Base-by-base conservation (phyloP, 2,797 vertebrate genomes). In the Limnodromus scolopaceus region DNA sequence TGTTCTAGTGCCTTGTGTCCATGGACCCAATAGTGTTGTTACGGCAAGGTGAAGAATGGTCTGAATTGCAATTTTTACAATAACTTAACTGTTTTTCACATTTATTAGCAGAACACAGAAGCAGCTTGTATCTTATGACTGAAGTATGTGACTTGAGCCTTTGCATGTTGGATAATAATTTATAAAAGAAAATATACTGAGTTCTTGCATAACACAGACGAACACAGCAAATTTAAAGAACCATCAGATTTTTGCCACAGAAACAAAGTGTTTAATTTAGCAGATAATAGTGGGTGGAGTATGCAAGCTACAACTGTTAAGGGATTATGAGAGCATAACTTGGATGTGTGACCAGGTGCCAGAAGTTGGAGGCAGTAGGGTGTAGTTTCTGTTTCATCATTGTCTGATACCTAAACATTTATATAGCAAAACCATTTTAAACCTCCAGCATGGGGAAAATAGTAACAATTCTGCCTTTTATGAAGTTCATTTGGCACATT, bases 291-390 rank as follows among this genome's bases (percentile, higher is more conserved):
- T 64, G 5, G 5, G 14, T 77, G 30, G 39, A 46, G 10, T 63
- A 34, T 49, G 7, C 13, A 86, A 54, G 18, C 17, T 84, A 19
- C n/a, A 84, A 1, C 9, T 74, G 27, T 32, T 55, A 12, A 51
- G 28, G 64, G n/a, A 63, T 80, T 80, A 55, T 54, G 25, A 84
- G 36, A 38, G 17, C 10, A 9, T 79, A 69, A 71, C 3, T 19
- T 84, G 54, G 13, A 41, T 64, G 8, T 80, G 27, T 0, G 0
- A 25, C 58, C 24, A 68, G 28, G 11, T 54, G 28, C 11, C 11
- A 55, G 43, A 71, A 89, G 20, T 19, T 55, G 4, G 6, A 68
- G 17, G 32, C 19, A 23, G n/a, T 55, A 65, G 18, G 51, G 18
- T 48, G 36, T 53, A 64, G 16, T 64, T 94, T 66, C 14, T 70